Percentiles rank a stretch among this genome's conserved stretches.
Evolutionary conservation across 2,888 invertebrate genomes (phyloP).

Genomic region (Lepidochitona cinerea): DNA sequence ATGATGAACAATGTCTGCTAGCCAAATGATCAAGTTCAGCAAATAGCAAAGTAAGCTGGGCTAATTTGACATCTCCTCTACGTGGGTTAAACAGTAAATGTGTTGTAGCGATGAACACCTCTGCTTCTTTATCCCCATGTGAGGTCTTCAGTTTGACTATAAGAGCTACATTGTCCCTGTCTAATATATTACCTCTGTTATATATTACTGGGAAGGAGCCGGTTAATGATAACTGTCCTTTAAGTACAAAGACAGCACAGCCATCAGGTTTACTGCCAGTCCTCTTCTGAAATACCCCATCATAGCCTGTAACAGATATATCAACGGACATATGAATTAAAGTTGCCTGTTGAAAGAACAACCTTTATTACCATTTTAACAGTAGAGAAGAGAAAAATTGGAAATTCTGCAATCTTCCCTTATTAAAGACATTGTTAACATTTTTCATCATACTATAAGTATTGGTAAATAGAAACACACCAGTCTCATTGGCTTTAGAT

Average conservation of each 20-base stretch:
- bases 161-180: constrained; percentile 90
- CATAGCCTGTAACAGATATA: constrained; percentile 81
- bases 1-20: constrained; percentile 3
- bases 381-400: no score
- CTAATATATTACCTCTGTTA: constrained; percentile 76
- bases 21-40: constrained; percentile 86
- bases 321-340: no score
- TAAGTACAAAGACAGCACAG: constrained; percentile 88
- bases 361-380: no score
- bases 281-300: constrained; percentile 85
- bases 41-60: constrained; percentile 87
- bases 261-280: constrained; percentile 86
- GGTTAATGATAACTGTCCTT: constrained; percentile 78
- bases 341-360: no score
- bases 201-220: constrained; percentile 82
- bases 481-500: no score
- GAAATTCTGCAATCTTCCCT: no score
- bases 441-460: no score
- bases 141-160: constrained; percentile 78
- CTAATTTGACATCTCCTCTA: constrained; percentile 89
- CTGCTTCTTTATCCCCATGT: constrained; percentile 51
- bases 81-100: constrained; percentile 94
- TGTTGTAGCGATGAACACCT: constrained; percentile 86
- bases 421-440: no score
- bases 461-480: no score